Conservation (phyloP, 2,797 vertebrate genomes). For the Helicolenus hilgendorfi region DNA sequence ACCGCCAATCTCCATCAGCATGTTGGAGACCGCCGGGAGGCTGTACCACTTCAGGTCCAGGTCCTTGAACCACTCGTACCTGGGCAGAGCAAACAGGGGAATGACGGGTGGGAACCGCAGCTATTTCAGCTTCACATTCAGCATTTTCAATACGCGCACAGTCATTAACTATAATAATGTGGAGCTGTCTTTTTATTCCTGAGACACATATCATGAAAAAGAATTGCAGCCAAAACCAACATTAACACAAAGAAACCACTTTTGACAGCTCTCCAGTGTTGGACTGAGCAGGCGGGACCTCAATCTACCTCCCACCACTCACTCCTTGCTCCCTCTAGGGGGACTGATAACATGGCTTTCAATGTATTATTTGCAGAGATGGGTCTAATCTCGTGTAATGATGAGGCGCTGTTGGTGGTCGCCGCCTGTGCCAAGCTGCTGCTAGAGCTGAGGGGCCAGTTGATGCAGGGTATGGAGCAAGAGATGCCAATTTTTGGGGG, state of each 20-base stretch:
- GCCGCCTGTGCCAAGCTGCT: conserved; percentile 77
- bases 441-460: conserved; percentile 65
- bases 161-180: neutral
- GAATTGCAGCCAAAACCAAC: conserved; percentile 77
- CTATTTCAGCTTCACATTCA: conserved; percentile 8
- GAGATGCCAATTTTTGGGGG: conserved; percentile 65
- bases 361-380: conserved; percentile 69
- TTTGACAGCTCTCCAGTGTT: conserved; percentile 63
- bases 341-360: conserved; percentile 60
- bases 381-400: conserved; percentile 72
- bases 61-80: conserved; percentile 97
- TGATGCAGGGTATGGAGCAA: conserved; percentile 69
- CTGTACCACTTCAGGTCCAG: conserved; percentile 97
- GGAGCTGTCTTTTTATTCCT: conserved; percentile 14
- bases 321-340: conserved; percentile 46
- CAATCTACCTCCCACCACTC: conserved; percentile 51
- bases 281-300: conserved; percentile 48
- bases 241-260: conserved; percentile 65
- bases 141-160: neutral
- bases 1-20: conserved; percentile 97
- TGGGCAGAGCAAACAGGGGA: conserved; percentile 59
- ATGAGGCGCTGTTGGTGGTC: conserved; percentile 66
- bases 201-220: conserved; percentile 17
- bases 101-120: neutral
- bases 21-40: conserved; percentile 96